Conservation (phyloP, 2,113 vertebrate species). For the Erythrolamprus reginae region DNA sequence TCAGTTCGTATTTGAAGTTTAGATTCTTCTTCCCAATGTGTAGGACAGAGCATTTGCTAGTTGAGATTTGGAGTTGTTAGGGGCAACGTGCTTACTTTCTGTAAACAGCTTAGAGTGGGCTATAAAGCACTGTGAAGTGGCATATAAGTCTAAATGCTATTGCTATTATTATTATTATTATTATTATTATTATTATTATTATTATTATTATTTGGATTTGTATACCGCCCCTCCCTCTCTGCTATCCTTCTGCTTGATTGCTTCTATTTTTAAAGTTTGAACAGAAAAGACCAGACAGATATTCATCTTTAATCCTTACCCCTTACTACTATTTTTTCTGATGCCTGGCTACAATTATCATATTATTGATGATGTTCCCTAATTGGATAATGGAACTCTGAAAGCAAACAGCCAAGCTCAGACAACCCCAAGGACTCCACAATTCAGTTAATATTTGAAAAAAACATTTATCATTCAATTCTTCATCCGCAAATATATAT, state of each 20-base stretch:
- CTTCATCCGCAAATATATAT: not conserved
- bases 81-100: no score
- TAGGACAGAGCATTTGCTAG: no score
- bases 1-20: no score
- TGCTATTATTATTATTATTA: no score
- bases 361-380: not conserved
- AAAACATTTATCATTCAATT: not conserved
- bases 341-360: not conserved
- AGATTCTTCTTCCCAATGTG: no score
- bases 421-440: not conserved
- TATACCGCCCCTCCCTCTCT: no score
- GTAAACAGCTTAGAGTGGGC: no score
- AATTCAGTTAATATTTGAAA: not conserved
- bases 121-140: no score
- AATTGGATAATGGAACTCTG: not conserved
- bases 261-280: not conserved
- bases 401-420: not conserved
- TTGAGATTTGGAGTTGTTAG: no score
- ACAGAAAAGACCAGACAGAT: not conserved
- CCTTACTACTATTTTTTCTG: not conserved
- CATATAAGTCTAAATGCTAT: no score
- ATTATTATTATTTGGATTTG: no score
- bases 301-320: not conserved
- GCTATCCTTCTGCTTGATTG: not conserved
- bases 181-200: no score